These are phyloP conservation scores for Drosophila sulfurigaster DNA, from an alignment of 1,140 invertebrate genomes.

Conservation along the genomic window DNA sequence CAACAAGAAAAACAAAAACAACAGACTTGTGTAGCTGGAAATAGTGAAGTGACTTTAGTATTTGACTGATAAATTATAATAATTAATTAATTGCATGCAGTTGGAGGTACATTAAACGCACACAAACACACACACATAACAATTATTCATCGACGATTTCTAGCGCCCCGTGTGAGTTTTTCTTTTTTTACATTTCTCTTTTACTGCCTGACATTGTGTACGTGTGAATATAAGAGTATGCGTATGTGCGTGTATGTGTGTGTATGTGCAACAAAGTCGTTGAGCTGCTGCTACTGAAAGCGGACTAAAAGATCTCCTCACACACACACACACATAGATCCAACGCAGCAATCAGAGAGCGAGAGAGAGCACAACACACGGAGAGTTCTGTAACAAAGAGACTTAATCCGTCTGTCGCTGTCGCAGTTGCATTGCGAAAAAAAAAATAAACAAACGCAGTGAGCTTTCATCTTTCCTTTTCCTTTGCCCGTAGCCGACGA, in stretches of 20 bases:
- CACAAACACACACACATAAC: neutral
- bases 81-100: constrained; percentile 15
- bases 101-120: constrained; percentile 11
- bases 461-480: constrained; percentile 5
- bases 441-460: constrained; percentile 33
- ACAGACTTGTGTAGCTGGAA: neutral
- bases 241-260: neutral
- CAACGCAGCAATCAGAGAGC: constrained; percentile 3
- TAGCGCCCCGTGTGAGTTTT: constrained; percentile 56
- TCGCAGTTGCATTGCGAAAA: constrained; percentile 33
- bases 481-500: neutral
- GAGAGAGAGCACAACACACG: constrained; percentile 11
- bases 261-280: constrained; percentile 39
- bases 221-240: neutral
- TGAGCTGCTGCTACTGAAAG: constrained; percentile 42
- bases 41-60: neutral
- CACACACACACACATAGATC: constrained; percentile 3
- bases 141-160: constrained; percentile 47
- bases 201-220: constrained; percentile 10
- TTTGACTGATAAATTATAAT: neutral
- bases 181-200: constrained; percentile 47
- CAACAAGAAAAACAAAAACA: constrained; percentile 32
- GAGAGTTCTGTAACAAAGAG: constrained; percentile 28
- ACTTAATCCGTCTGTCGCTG: neutral
- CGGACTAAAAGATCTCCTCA: constrained; percentile 34